A percentile compares a stretch with the other conserved stretches of the same genome.
Evolutionary conservation across 2,113 vertebrate genomes (phyloP).

Genomic region (Acanthochromis polyacanthus): DNA sequence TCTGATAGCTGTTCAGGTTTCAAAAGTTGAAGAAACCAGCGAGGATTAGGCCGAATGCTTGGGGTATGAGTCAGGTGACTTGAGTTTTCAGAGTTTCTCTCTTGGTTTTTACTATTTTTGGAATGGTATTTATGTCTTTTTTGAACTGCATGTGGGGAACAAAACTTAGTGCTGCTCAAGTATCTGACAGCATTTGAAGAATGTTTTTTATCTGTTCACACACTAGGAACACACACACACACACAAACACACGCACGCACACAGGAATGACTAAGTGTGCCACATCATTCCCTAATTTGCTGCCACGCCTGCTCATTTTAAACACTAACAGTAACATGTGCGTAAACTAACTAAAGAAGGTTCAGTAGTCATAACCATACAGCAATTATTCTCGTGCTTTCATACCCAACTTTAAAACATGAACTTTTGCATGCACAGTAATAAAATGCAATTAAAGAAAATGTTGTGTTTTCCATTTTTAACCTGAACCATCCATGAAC

Average conservation of each 20-base stretch:
- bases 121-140: constrained; percentile 31
- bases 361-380: background rate
- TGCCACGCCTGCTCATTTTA: background rate
- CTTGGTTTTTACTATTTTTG: constrained; percentile 54
- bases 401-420: background rate
- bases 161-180: constrained; percentile 18
- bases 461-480: background rate
- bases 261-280: background rate
- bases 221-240: background rate
- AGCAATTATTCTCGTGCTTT: background rate
- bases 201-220: constrained; percentile 46
- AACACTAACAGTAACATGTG: background rate
- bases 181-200: constrained; percentile 40
- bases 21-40: background rate
- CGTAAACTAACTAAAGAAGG: background rate
- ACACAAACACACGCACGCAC: constrained; percentile 1
- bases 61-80: constrained; percentile 22
- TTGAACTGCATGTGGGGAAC: constrained; percentile 23
- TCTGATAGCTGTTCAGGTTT: constrained; percentile 21
- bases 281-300: too few relatives aligned
- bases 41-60: constrained; percentile 40
- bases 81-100: constrained; percentile 16
- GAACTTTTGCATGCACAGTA: too few relatives aligned
- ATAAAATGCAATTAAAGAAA: background rate
- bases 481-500: background rate